Evolutionary conservation across 2,888 invertebrate genomes (phyloP).

Genomic region (Apotomis turbidana): DNA sequence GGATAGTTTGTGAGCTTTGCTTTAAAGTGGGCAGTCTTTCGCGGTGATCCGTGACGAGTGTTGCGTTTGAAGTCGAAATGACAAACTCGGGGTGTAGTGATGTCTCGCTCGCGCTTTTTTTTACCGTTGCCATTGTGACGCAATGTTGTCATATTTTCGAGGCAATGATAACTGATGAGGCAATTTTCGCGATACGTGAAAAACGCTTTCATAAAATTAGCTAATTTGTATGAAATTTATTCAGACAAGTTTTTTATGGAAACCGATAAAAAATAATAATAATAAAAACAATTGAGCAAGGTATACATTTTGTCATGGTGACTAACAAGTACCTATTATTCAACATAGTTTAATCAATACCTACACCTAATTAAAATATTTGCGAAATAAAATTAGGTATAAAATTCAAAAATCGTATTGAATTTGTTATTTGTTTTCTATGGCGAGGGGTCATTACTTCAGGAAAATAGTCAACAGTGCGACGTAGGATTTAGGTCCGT

Average conservation of each 20-base stretch:
- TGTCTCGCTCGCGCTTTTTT: slow-evolving; percentile 68
- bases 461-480: too few relatives aligned
- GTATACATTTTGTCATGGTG: too few relatives aligned
- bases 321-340: too few relatives aligned
- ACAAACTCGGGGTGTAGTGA: slow-evolving; percentile 57
- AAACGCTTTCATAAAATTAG: slow-evolving; percentile 19
- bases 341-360: too few relatives aligned
- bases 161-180: slow-evolving; percentile 31
- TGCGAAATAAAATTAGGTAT: too few relatives aligned
- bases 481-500: too few relatives aligned
- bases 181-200: slow-evolving; percentile 22
- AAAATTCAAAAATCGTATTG: too few relatives aligned
- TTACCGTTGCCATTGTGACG: slow-evolving; percentile 47
- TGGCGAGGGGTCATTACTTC: too few relatives aligned
- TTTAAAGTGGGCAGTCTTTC: slow-evolving; percentile 74
- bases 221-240: neutral
- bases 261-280: too few relatives aligned
- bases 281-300: too few relatives aligned
- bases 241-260: neutral
- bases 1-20: slow-evolving; percentile 52
- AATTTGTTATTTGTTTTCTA: too few relatives aligned
- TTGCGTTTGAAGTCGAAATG: slow-evolving; percentile 75
- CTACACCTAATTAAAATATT: too few relatives aligned
- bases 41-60: slow-evolving; percentile 75
- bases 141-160: slow-evolving; percentile 41